Base-by-base conservation (phyloP, 2,888 invertebrate genomes). In the Saturnia pavonia region DNA sequence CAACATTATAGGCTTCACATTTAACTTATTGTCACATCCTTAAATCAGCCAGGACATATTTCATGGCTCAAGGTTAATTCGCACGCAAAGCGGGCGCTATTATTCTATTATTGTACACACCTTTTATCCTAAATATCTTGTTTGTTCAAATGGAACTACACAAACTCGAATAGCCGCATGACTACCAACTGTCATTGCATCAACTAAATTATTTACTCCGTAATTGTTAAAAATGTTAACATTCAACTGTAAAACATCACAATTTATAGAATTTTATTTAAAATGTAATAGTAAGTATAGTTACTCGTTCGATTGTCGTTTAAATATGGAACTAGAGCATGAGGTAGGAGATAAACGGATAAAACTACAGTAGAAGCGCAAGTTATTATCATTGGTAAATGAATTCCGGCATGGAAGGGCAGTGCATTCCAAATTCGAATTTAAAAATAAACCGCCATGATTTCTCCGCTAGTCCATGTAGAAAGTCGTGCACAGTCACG, bases 401-500 rank as follows among this genome's bases (percentile, higher is more conserved):
- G 69, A 71, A 72, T 73, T 73, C 69, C 22, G 71, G 70, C 69
- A 69, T 72, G 75, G 72, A 82, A 83, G 82, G 80, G 81, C 79
- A 83, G 74, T 76, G 77, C 79, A 80, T 82, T 82, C 82, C 78
- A 81, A 86, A 88, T 88, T 82, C 74, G 76, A 79, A 81, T 78
- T 78, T 79, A 80, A 82, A 84, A 84, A 78, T 80, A 78, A 84
- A 79, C 76, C 79, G 78, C 81, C 80, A 81, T 74, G 78, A 80
- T 81, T 78, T 77, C 82, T 87, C 83, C 84, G 83, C 84, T 82
- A 78, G 82, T 80, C 80, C 82, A 83, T 86, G 86, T 91, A 91
- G 92, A 92, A 92, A 92, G 92, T 92, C 92, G 92, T 92, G 77
- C 85, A 80, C 79, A 84, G 91, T 92, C 93, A 92, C 89, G 92